These are phyloP conservation scores for Acronicta alni DNA, from an alignment of 2,888 invertebrate species.

Conservation along the genomic window DNA sequence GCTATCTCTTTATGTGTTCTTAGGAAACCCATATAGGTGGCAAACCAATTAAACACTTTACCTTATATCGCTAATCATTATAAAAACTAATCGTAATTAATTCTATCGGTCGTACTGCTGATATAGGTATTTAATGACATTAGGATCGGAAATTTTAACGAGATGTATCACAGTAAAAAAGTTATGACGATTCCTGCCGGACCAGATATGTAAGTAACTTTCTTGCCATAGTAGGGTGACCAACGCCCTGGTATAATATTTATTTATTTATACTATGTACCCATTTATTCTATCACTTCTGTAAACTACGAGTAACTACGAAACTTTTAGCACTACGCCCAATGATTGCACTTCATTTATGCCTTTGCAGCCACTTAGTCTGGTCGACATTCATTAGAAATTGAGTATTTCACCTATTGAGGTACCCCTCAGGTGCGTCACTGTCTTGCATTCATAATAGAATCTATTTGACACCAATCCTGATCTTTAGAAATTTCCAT, in stretches of 20 bases:
- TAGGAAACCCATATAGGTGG: conserved; percentile 20
- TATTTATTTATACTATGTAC: no score
- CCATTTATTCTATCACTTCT: no score
- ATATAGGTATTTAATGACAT: conserved; percentile 35
- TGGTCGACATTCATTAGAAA: no score
- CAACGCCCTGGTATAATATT: conserved; percentile 4
- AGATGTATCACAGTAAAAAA: conserved; percentile 50
- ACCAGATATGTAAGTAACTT: conserved; percentile 36
- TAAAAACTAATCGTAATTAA: conserved; percentile 30
- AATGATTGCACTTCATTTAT: no score
- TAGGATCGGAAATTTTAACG: conserved; percentile 40
- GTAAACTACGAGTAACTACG: no score
- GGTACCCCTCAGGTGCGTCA: no score
- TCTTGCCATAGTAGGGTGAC: conserved; percentile 48
- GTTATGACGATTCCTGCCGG: conserved; percentile 34
- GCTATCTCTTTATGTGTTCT: conserved; percentile 11
- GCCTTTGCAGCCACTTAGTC: no score
- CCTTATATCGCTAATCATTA: conserved; percentile 17
- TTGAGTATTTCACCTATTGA: no score
- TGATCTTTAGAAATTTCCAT: no score
- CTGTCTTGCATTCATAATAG: no score
- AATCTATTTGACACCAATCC: no score
- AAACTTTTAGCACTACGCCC: no score
- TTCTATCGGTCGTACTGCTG: conserved; percentile 38
- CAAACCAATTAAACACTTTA: conserved; percentile 20